Evolutionary conservation across 1,140 invertebrate species (phyloP), one percentile per base, ranked within the genome.

Genomic region (Brachionus calyciflorus): DNA sequence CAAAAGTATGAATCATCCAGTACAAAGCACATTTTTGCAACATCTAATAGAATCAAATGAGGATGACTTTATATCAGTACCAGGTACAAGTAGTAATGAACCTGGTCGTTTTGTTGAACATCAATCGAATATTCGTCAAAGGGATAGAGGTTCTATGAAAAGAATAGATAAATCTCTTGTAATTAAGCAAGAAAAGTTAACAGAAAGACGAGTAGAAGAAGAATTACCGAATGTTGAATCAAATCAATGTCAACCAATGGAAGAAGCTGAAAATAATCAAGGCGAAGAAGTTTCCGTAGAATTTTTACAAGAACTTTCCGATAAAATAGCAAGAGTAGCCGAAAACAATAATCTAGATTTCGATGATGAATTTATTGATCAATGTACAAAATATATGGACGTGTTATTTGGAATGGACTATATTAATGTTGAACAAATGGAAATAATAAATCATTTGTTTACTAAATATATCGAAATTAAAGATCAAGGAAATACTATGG

Each of bases 131-230:
- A 7, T 60, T 17, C 14, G 55, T 12, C 14, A 33, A 1, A 60
- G 55, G 21, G 55, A 60, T 12, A 14, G 55, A 60, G 55, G 55
- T n/a, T 60, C 55, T 2, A 60, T 60, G 55, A 33, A 33, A 60
- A 60, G 10, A 19, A 40, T 1, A 17, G 17, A 60, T 37, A 9
- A 37, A 37, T n/a, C 33, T 60, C 2, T 60, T 12, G 26, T 60
- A 6, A 37, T 60, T 33, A 60, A 60, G 17, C 55, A 30, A 37
- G 55, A 60, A 55, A 55, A 55, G 21, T 24, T 28, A 12, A 28
- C 12, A 28, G 3, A n/a, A 3, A 33, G 30, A 10, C 28, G 37
- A 33, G n/a, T 19, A 7, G 30, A 60, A 37, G 6, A 4, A 33
- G n/a, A 17, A 60, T 33, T 17, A 49, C 12, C 17, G 46, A 21